A percentile compares a stretch with the other conserved stretches of the same genome.
Conservation (phyloP, 2,888 invertebrate species). For the Cistogaster globosa region DNA sequence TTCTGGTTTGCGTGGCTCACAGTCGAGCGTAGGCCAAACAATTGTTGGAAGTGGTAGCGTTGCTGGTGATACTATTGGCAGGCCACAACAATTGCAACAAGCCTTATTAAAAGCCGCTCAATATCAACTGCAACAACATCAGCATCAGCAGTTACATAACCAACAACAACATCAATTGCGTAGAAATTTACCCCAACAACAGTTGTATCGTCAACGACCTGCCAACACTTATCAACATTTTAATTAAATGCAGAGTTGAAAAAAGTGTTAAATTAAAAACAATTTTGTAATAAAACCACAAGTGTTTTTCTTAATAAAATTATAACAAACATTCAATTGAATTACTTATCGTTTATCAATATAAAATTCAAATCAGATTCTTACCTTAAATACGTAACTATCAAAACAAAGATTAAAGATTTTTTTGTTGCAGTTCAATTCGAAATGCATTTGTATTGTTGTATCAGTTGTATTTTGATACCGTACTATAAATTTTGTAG, state of each 20-base stretch:
- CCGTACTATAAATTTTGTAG: too few relatives aligned
- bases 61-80: slow-evolving; percentile 32
- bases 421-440: too few relatives aligned
- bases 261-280: not conserved
- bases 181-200: slow-evolving; percentile 39
- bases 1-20: slow-evolving; percentile 17
- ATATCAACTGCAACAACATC: slow-evolving; percentile 65
- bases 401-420: too few relatives aligned
- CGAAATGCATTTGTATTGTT: too few relatives aligned
- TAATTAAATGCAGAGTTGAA: slow-evolving; percentile 37
- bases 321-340: not conserved
- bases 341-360: not conserved
- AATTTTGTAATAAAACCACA: not conserved
- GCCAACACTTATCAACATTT: slow-evolving; percentile 57
- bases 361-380: not conserved
- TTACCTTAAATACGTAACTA: too few relatives aligned
- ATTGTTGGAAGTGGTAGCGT: slow-evolving; percentile 56
- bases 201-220: slow-evolving; percentile 66
- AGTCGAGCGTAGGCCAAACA: slow-evolving; percentile 27
- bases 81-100: slow-evolving; percentile 65
- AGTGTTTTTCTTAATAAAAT: not conserved
- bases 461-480: too few relatives aligned
- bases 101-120: slow-evolving; percentile 62
- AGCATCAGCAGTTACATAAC: slow-evolving; percentile 41
- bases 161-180: slow-evolving; percentile 21